Evolutionary conservation across 2,888 invertebrate genomes (phyloP), one percentile per base, ranked within the genome.

Genomic region (Lithophane leautieri): DNA sequence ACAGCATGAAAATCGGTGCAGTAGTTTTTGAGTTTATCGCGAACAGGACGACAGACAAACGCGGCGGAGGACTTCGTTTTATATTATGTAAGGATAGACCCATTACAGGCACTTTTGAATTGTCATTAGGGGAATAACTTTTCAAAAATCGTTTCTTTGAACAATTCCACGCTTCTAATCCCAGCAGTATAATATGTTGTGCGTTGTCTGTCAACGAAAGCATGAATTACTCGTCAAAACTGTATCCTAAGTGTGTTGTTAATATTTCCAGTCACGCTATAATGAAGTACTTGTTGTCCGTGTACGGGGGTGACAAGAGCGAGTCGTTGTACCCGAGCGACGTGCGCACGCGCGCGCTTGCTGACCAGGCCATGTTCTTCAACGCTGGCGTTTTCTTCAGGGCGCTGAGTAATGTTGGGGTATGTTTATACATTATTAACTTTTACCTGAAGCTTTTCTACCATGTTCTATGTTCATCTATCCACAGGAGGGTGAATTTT

Each of bases 291-390:
- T 67, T 92, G 12, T 11, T 89, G 12, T 56, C 68, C 0, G 83
- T 83, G 52, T 91, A 91, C 72, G 92, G 91, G 6, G 88, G 81
- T 0, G 85, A 86, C 8, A 83, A 89, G 42, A 77, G 73, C 0
- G 91, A 91, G 77, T 34, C 60, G 6, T 65, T 91, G 76, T 91
- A 92, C 76, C 92, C 92, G 54, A 77, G 85, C 44, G 89, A 90
- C 1, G 56, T 84, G 54, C 86, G 83, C 70, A 79, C 88, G 65
- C 88, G 92, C 4, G 92, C 93, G 0, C 9, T 89, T 0, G 87
- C 92, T 14, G 92, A 94, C 84, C 93, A 94, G 84, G 84, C 90
- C 71, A 81, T 94, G 90, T 93, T 87, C 89, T 94, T 93, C 86
- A 90, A 94, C 62, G 87, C 93, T 0, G 91, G 92, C 0, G 81